Percentiles rank a stretch among this genome's conserved stretches.
Conservation (phyloP, 2,888 invertebrate species). For the Trichacis sp. region DNA sequence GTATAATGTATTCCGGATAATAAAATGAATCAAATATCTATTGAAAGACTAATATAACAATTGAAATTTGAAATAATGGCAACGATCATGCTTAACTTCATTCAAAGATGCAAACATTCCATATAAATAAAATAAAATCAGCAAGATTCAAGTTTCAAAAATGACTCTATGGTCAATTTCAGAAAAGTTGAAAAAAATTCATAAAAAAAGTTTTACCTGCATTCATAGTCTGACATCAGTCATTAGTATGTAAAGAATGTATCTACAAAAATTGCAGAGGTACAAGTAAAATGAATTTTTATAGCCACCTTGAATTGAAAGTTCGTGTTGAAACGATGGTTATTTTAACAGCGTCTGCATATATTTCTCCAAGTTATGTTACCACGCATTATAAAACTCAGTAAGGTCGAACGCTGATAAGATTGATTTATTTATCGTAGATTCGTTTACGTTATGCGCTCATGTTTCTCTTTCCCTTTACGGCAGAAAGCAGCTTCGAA, state of each 20-base stretch:
- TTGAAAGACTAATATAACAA: no score
- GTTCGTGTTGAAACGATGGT: constrained; percentile 32
- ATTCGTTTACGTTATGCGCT: constrained; percentile 32
- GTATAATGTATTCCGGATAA: no score
- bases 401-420: constrained; percentile 33
- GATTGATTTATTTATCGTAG: constrained; percentile 42
- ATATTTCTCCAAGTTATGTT: constrained; percentile 30
- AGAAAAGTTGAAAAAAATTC: no score
- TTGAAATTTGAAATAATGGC: no score
- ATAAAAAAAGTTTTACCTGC: background rate
- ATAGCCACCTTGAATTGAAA: constrained; percentile 34
- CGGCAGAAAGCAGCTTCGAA: constrained; percentile 13
- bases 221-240: background rate
- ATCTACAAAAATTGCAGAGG: constrained; percentile 12
- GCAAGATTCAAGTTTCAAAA: no score
- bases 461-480: constrained; percentile 22
- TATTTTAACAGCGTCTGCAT: constrained; percentile 34
- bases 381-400: constrained; percentile 29
- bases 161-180: no score
- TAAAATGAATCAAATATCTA: no score
- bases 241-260: background rate
- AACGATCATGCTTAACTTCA: no score
- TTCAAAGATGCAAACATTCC: no score
- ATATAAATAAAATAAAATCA: no score
- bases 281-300: constrained; percentile 22